These are phyloP conservation scores for Cepaea hortensis DNA, from an alignment of 2,888 invertebrate genomes.

Conservation along the genomic window DNA sequence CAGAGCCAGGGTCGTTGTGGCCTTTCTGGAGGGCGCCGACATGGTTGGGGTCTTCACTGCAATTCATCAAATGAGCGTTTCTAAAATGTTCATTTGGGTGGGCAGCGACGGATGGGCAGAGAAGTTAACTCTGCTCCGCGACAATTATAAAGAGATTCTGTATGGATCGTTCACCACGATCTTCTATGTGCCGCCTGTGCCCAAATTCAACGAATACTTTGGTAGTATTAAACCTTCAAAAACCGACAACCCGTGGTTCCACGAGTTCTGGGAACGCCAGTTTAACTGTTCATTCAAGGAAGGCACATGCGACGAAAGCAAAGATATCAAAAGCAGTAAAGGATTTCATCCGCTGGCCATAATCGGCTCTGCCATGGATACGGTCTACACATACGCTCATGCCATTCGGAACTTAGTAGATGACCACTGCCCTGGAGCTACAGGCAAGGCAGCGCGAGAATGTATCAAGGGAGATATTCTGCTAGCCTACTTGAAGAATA, in stretches of 20 bases:
- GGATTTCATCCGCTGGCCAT: background rate
- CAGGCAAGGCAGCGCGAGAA: slow-evolving; percentile 25
- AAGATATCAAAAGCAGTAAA: background rate
- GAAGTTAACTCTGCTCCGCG: slow-evolving; percentile 48
- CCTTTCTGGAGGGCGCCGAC: slow-evolving; percentile 60
- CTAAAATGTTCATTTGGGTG: slow-evolving; percentile 63
- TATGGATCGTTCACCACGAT: slow-evolving; percentile 60
- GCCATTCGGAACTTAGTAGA: slow-evolving; percentile 33
- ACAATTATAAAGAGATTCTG: slow-evolving; percentile 55
- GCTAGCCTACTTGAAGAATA: slow-evolving; percentile 44
- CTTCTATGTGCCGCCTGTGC: slow-evolving; percentile 43
- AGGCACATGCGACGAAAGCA: slow-evolving; percentile 30
- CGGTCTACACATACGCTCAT: slow-evolving; percentile 40
- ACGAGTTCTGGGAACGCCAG: slow-evolving; percentile 62
- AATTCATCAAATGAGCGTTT: slow-evolving; percentile 43
- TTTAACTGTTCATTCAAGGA: slow-evolving; percentile 58
- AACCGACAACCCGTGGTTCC: slow-evolving; percentile 64
- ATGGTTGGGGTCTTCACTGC: slow-evolving; percentile 54
- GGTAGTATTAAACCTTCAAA: slow-evolving; percentile 53
- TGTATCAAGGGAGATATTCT: slow-evolving; percentile 43
- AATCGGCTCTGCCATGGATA: slow-evolving; percentile 16
- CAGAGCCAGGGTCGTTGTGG: slow-evolving; percentile 58
- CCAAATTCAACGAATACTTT: slow-evolving; percentile 61
- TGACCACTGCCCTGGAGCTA: slow-evolving; percentile 12
- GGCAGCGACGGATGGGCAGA: slow-evolving; percentile 64